Conservation (phyloP, 1,140 invertebrate genomes). For the Drosophila equinoxialis region DNA sequence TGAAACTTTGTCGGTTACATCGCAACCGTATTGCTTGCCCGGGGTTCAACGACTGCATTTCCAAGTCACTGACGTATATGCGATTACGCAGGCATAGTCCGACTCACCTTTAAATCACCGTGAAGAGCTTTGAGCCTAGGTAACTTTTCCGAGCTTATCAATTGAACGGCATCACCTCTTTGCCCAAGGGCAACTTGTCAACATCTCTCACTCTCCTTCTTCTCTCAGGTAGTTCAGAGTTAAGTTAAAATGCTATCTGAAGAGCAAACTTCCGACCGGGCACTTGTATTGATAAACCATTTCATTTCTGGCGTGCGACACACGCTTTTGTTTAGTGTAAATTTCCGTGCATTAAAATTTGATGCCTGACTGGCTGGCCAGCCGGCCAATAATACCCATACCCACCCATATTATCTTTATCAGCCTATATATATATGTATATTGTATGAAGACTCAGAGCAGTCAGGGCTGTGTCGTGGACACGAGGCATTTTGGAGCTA, state of each 20-base stretch:
- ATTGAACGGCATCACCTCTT: neutral
- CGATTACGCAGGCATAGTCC: slow-evolving; percentile 17
- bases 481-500: slow-evolving; percentile 51
- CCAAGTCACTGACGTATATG: slow-evolving; percentile 50
- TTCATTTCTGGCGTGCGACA: slow-evolving; percentile 28
- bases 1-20: slow-evolving; percentile 23
- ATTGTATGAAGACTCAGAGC: slow-evolving; percentile 1
- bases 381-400: slow-evolving; percentile 19
- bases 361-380: slow-evolving; percentile 47
- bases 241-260: slow-evolving; percentile 4
- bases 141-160: slow-evolving; percentile 24
- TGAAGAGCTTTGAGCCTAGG: slow-evolving; percentile 37
- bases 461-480: slow-evolving; percentile 30
- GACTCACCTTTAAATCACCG: slow-evolving; percentile 76
- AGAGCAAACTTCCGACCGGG: slow-evolving; percentile 7
- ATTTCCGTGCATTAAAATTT: slow-evolving; percentile 58
- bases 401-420: slow-evolving; percentile 35
- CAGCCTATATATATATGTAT: slow-evolving; percentile 4
- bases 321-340: slow-evolving; percentile 50
- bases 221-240: neutral
- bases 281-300: slow-evolving; percentile 19
- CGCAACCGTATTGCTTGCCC: slow-evolving; percentile 19
- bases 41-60: slow-evolving; percentile 43
- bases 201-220: neutral
- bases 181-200: slow-evolving; percentile 37